Evolutionary conservation across 2,113 vertebrate genomes (phyloP).

Genomic region (Phrynosoma blainvillii): DNA sequence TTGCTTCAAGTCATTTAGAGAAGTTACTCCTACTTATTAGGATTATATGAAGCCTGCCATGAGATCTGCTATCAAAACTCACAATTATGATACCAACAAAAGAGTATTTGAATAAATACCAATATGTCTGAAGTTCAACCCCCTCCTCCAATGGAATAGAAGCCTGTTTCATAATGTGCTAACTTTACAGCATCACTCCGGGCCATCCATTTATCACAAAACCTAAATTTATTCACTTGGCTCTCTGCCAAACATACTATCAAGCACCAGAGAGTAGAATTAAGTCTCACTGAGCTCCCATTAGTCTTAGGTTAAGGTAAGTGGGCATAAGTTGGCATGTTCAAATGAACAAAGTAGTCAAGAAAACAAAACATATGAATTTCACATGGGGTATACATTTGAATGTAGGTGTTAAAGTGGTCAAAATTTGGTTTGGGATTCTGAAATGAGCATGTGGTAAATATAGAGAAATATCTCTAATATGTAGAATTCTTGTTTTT

Average conservation of each 20-base stretch:
- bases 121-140: background rate
- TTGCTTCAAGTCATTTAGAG: too few relatives aligned
- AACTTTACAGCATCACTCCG: background rate
- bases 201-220: background rate
- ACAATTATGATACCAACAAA: background rate
- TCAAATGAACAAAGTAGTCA: conserved; percentile 2
- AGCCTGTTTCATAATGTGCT: background rate
- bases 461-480: background rate
- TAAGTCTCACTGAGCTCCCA: background rate
- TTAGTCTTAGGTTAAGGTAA: background rate
- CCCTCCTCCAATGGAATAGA: background rate
- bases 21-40: background rate
- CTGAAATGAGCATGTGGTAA: background rate
- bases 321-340: background rate
- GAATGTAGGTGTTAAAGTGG: background rate
- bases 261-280: background rate
- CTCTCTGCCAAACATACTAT: background rate
- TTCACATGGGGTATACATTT: background rate
- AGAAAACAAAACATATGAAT: background rate
- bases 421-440: background rate
- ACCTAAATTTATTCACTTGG: background rate
- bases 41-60: background rate
- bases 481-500: background rate
- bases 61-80: background rate
- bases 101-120: background rate